Conservation (phyloP, 2,888 invertebrate genomes). For the Thymelicus lineola region DNA sequence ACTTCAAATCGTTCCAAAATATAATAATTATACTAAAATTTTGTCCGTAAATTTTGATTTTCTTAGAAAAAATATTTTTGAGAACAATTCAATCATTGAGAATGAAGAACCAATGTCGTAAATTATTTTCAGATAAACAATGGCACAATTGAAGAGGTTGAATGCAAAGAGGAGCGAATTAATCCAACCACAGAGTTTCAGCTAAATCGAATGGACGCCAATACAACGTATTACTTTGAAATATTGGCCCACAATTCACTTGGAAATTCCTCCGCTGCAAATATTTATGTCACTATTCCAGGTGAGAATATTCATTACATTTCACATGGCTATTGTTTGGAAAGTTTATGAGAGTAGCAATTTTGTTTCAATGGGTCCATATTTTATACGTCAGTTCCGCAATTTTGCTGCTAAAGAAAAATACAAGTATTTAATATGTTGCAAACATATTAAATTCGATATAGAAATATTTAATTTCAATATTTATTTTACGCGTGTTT, state of each 20-base stretch:
- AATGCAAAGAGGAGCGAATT: constrained; percentile 55
- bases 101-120: neutral
- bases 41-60: too few relatives aligned
- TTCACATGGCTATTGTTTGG: constrained; percentile 14
- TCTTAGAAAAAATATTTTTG: constrained; percentile 2
- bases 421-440: too few relatives aligned
- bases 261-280: constrained; percentile 65
- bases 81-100: neutral
- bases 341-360: neutral
- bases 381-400: neutral
- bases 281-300: constrained; percentile 56
- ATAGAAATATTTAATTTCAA: too few relatives aligned
- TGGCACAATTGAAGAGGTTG: constrained; percentile 46
- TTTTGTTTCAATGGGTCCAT: neutral
- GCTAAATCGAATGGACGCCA: constrained; percentile 55
- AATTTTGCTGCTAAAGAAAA: too few relatives aligned
- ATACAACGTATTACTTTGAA: constrained; percentile 67
- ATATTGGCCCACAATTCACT: constrained; percentile 68
- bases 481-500: too few relatives aligned
- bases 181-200: constrained; percentile 53
- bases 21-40: too few relatives aligned
- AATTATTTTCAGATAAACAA: constrained; percentile 39
- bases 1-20: too few relatives aligned
- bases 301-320: constrained; percentile 50
- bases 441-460: too few relatives aligned